phyloP scores from a whole-genome alignment of 2,797 vertebrate genomes.

The Hoplostethus atlanticus region DNA sequence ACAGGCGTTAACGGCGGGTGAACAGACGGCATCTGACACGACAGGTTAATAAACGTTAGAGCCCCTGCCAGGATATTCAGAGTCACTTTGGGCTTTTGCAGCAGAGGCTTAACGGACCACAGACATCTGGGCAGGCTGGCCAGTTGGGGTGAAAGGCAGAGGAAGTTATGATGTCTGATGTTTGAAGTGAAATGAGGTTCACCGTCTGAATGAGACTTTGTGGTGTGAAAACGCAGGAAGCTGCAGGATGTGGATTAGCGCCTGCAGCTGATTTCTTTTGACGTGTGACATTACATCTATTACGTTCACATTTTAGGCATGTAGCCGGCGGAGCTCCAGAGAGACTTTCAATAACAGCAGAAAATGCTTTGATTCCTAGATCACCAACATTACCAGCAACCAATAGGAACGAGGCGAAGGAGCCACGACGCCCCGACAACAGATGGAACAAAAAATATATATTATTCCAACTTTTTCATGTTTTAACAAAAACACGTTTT shows the following conservation, averaged over 20 bases:
- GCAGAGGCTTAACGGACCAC: constrained; percentile 11
- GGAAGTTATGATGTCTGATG: not conserved
- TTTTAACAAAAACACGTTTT: no score
- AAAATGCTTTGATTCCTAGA: no score
- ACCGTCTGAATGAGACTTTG: constrained; percentile 4
- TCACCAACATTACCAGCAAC: no score
- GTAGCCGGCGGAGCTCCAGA: no score
- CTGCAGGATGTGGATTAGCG: not conserved
- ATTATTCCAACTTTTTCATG: no score
- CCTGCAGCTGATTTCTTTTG: no score
- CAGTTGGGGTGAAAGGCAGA: constrained; percentile 24
- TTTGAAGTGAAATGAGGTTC: constrained; percentile 4
- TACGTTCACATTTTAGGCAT: no score
- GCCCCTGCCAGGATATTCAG: constrained; percentile 67
- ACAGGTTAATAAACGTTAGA: constrained; percentile 68
- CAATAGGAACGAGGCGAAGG: not conserved
- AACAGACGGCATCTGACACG: constrained; percentile 75
- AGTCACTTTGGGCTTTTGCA: constrained; percentile 29
- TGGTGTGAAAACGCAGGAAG: not conserved
- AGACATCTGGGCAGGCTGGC: constrained; percentile 14
- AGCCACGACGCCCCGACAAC: no score
- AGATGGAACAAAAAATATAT: no score
- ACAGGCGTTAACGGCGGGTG: constrained; percentile 51
- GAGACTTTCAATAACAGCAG: no score
- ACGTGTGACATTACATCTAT: no score